phyloP scores from a whole-genome alignment of 2,888 invertebrate species.

The Polyploca ridens region DNA sequence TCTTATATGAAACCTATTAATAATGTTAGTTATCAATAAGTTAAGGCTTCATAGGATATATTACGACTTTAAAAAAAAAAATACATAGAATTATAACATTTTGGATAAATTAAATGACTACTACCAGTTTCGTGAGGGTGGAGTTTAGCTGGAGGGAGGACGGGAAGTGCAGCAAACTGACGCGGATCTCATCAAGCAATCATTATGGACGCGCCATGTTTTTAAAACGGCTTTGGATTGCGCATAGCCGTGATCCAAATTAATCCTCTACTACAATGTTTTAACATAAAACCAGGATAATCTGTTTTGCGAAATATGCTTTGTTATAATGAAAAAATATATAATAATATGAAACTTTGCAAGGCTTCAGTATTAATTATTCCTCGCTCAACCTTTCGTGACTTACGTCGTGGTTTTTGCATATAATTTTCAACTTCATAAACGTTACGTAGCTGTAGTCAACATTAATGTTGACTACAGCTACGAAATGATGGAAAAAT shows the following conservation, averaged over 20 bases:
- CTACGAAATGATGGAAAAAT: not conserved
- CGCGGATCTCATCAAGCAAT: slow-evolving; percentile 76
- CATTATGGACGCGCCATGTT: slow-evolving; percentile 81
- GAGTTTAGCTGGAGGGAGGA: slow-evolving; percentile 25
- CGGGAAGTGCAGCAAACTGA: slow-evolving; percentile 57
- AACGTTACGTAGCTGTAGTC: slow-evolving; percentile 52
- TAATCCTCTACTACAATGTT: slow-evolving; percentile 74
- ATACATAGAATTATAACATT: slow-evolving; percentile 17
- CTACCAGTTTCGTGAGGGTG: slow-evolving; percentile 33
- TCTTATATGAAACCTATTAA: slow-evolving; percentile 38
- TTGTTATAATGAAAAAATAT: slow-evolving; percentile 51
- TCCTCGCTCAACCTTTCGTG: slow-evolving; percentile 60
- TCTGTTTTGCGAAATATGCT: slow-evolving; percentile 58
- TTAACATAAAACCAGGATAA: slow-evolving; percentile 66
- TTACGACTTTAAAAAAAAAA: not conserved
- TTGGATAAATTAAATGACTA: slow-evolving; percentile 40
- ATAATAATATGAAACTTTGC: slow-evolving; percentile 47
- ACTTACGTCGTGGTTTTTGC: slow-evolving; percentile 78
- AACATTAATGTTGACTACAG: slow-evolving; percentile 13
- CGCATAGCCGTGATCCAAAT: slow-evolving; percentile 72
- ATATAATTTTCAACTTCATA: slow-evolving; percentile 80
- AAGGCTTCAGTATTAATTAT: slow-evolving; percentile 72
- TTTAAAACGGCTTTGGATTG: slow-evolving; percentile 78
- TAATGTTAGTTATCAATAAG: slow-evolving; percentile 15
- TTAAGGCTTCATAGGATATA: not conserved